phyloP scores from a whole-genome alignment of 2,888 invertebrate genomes.

The Abscondita cerata region DNA sequence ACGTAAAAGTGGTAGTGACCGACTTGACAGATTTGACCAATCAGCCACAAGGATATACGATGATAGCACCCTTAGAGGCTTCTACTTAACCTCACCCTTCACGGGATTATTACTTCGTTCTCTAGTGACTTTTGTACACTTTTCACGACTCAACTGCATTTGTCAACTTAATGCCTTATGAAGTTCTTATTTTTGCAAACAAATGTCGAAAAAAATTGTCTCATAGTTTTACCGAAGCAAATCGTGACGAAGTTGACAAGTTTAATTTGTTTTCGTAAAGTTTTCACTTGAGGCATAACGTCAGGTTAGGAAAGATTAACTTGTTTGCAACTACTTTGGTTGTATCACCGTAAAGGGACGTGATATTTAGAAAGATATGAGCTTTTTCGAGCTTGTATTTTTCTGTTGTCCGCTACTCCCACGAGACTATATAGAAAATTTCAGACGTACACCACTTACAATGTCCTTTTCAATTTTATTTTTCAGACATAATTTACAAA shows the following conservation, averaged over 20 bases:
- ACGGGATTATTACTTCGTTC: constrained; percentile 41
- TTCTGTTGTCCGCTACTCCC: constrained; percentile 6
- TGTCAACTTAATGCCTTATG: constrained; percentile 37
- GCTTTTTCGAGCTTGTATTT: constrained; percentile 11
- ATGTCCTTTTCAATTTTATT: constrained; percentile 3
- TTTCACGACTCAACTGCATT: constrained; percentile 39
- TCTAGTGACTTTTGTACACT: constrained; percentile 37
- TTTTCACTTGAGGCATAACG: constrained; percentile 25
- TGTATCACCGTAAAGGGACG: constrained; percentile 12
- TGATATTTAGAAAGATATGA: constrained; percentile 18
- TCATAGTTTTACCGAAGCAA: constrained; percentile 18
- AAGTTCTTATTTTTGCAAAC: constrained; percentile 22
- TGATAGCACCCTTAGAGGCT: constrained; percentile 47
- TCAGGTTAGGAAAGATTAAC: constrained; percentile 28
- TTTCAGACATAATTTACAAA: constrained; percentile 1
- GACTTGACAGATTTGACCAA: constrained; percentile 51
- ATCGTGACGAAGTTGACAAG: constrained; percentile 27
- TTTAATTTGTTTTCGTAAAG: constrained; percentile 30
- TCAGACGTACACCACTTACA: constrained; percentile 2
- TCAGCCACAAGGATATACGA: constrained; percentile 48
- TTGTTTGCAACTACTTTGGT: constrained; percentile 26
- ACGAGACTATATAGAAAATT: constrained; percentile 5
- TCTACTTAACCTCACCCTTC: constrained; percentile 42
- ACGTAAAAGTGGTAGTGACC: constrained; percentile 39
- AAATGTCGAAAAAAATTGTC: constrained; percentile 32